Evolutionary conservation across 2,888 invertebrate species (phyloP), one percentile per base, ranked within the genome.

Genomic region (Watsonalla binaria): DNA sequence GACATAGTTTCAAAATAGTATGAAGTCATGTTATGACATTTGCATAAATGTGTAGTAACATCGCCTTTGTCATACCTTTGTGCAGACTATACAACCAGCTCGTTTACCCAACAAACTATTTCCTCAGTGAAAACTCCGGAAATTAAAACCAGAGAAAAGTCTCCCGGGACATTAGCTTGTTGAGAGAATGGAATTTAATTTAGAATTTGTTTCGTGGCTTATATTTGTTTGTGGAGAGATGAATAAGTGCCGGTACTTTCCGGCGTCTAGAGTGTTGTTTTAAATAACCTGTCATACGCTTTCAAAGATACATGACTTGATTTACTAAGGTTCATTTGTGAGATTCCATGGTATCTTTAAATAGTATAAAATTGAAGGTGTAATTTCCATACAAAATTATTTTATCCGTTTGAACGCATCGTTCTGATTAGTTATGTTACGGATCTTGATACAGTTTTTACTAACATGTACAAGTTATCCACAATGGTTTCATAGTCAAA

Each of bases 71-170:
- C 24, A 24, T 24, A 24, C 24, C 24, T 24, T 24, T 24, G 42
- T 42, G 24, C 24, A 24, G 24, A 24, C 11, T 11, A 11, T 42
- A 42, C 11, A 8, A 14, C 53, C 54, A 68, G 55, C 61, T 65
- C 76, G 69, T 74, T 73, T 66, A 60, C 70, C 70, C 74, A 75
- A 76, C 82, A 78, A 86, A 88, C 87, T 87, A 88, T 86, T 86
- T 88, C 86, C 87, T 79, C 76, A 55, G 63, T 76, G 80, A 80
- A 85, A 85, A 78, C 76, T 73, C 84, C 87, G 87, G 87, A 88
- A 87, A 88, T 88, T 88, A 87, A 86, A 86, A 83, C 78, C 81
- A 82, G 82, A 80, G 83, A 84, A 86, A 85, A 85, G 70, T 83
- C 82, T 77, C 78, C 64, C 72, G 81, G 84, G 80, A 83, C 86